phyloP scores from a whole-genome alignment of 2,113 vertebrate species.

The Ageneiosus marmoratus region DNA sequence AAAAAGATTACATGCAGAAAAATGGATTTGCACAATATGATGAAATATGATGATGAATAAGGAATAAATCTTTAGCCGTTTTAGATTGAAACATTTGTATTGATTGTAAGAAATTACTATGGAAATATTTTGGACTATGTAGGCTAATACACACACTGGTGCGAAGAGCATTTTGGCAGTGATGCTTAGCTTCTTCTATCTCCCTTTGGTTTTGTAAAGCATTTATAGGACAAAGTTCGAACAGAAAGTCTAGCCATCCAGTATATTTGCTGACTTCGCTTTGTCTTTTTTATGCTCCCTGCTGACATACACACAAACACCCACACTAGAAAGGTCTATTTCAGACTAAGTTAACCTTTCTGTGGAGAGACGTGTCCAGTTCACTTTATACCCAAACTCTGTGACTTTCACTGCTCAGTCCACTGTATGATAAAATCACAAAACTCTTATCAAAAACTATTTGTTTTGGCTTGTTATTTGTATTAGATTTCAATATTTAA shows the following conservation, averaged over 20 bases:
- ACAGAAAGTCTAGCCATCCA: neutral
- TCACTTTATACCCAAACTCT: slow-evolving; percentile 17
- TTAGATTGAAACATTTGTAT: neutral
- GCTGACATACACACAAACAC: neutral
- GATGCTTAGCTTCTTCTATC: neutral
- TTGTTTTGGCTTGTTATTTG: neutral
- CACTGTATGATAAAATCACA: slow-evolving; percentile 10
- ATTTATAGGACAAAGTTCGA: neutral
- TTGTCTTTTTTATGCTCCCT: slow-evolving; percentile 25
- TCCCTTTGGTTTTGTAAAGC: neutral
- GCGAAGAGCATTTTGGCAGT: neutral
- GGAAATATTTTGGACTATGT: neutral
- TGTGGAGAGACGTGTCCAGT: slow-evolving; percentile 18
- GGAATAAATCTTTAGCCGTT: neutral
- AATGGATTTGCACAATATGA: neutral
- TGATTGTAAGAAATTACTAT: neutral
- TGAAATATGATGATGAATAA: neutral
- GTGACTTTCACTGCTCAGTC: slow-evolving; percentile 10
- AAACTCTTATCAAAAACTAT: neutral
- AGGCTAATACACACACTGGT: neutral
- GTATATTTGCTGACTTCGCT: neutral
- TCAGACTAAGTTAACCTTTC: slow-evolving; percentile 28
- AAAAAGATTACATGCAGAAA: neutral
- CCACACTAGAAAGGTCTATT: slow-evolving; percentile 7
- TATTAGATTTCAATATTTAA: neutral